Percentiles rank a stretch among this genome's conserved stretches.
Evolutionary conservation across 1,140 invertebrate species (phyloP).

Genomic region (Diabrotica undecimpunctata): DNA sequence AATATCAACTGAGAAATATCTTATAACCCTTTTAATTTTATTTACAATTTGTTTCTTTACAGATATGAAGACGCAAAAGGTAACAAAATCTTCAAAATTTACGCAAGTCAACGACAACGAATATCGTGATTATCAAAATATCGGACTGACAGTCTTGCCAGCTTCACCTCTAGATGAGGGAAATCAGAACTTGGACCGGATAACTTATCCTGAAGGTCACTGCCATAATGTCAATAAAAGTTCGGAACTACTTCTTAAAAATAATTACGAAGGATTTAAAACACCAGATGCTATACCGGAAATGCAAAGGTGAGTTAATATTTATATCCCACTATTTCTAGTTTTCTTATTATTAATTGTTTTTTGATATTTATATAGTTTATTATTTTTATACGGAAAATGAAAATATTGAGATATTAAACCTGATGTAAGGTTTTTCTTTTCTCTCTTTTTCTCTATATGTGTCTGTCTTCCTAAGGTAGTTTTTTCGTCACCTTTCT

Average conservation of each 20-base stretch:
- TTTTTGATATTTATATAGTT: no score
- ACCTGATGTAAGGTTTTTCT: no score
- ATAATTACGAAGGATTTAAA: constrained; percentile 28
- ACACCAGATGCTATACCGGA: constrained; percentile 25
- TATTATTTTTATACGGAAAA: no score
- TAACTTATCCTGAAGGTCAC: constrained; percentile 24
- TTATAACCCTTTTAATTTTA: no score
- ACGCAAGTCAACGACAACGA: constrained; percentile 44
- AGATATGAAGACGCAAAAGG: constrained; percentile 32
- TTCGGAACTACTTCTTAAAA: constrained; percentile 37
- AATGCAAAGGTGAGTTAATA: constrained; percentile 10
- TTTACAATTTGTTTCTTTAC: constrained; percentile 9
- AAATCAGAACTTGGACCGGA: constrained; percentile 30
- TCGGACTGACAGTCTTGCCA: constrained; percentile 30
- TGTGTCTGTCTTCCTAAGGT: no score
- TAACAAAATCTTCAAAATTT: constrained; percentile 43
- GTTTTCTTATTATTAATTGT: no score
- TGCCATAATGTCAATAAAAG: constrained; percentile 37
- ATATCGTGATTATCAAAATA: constrained; percentile 40
- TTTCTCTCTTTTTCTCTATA: no score
- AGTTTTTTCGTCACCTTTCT: no score
- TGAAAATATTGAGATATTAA: no score
- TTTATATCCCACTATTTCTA: no score
- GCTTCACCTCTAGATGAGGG: constrained; percentile 27
- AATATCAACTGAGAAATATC: no score